Evolutionary conservation across 1,140 invertebrate species (phyloP).

Genomic region (Manduca sexta): DNA sequence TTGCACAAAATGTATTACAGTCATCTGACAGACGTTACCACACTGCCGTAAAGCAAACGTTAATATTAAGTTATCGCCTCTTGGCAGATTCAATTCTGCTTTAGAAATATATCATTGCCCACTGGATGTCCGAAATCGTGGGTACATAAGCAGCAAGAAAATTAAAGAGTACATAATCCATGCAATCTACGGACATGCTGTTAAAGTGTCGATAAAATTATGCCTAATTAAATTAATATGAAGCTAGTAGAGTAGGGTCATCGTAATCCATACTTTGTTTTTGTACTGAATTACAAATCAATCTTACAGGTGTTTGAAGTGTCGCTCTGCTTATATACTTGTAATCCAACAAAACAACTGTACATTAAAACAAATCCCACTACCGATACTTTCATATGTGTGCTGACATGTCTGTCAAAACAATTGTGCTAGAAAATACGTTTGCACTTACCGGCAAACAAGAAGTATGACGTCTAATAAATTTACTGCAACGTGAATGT

Average conservation of each 20-base stretch:
- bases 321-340: background rate
- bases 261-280: conserved; percentile 15
- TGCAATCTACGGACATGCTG: background rate
- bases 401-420: background rate
- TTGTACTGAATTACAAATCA: no score
- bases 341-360: background rate
- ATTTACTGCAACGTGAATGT: conserved; percentile 64
- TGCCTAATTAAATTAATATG: conserved; percentile 6
- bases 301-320: no score
- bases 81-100: no score
- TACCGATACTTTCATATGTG: conserved; percentile 1
- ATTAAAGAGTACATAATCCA: no score
- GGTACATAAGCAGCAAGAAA: no score
- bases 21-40: no score
- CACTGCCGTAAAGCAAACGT: no score
- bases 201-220: no score
- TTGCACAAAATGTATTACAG: no score
- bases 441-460: conserved; percentile 62
- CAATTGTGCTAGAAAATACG: conserved; percentile 11
- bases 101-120: no score
- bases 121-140: background rate
- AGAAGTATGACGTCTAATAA: conserved; percentile 48
- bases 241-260: conserved; percentile 21
- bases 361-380: conserved; percentile 4
- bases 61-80: no score